Conservation (phyloP, 1,140 invertebrate genomes). For the Brachionus paranguensis region DNA sequence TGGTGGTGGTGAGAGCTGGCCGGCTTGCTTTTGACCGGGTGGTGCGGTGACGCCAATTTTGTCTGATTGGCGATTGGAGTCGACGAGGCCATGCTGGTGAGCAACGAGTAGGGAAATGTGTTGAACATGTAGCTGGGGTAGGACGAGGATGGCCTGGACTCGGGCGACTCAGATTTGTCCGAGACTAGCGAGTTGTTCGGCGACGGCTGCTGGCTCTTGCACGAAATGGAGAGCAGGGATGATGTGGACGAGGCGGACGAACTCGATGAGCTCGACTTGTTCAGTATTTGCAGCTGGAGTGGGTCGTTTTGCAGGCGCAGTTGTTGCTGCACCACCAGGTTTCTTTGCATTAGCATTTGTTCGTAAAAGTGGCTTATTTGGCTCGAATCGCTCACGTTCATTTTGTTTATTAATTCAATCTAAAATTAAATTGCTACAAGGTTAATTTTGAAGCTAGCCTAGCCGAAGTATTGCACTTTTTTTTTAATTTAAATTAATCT, state of each 20-base stretch:
- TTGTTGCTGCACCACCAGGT: background rate
- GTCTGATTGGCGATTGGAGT: background rate
- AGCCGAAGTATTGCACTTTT: too few relatives aligned
- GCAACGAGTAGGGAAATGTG: background rate
- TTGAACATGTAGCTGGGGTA: background rate
- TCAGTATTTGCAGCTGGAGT: background rate
- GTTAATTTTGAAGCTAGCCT: too few relatives aligned
- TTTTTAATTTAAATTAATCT: too few relatives aligned
- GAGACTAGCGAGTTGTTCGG: background rate
- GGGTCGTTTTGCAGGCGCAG: background rate
- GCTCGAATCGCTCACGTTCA: background rate
- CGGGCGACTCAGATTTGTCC: background rate
- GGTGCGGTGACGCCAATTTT: background rate
- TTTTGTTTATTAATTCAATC: background rate
- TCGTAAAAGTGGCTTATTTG: slow-evolving; percentile 13
- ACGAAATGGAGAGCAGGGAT: background rate
- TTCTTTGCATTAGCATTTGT: slow-evolving; percentile 29
- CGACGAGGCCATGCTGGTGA: background rate
- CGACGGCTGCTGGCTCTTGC: slow-evolving; percentile 7
- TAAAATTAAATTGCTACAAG: background rate
- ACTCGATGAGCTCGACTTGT: background rate
- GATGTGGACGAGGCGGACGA: slow-evolving; percentile 6
- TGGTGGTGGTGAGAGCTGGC: background rate
- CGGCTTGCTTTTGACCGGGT: background rate
- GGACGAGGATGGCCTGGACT: background rate